Evolutionary conservation across 64 coral and sea anemone species (phyloP), one percentile per base, ranked within the genome.

Genomic region (Anthopleura sola): DNA sequence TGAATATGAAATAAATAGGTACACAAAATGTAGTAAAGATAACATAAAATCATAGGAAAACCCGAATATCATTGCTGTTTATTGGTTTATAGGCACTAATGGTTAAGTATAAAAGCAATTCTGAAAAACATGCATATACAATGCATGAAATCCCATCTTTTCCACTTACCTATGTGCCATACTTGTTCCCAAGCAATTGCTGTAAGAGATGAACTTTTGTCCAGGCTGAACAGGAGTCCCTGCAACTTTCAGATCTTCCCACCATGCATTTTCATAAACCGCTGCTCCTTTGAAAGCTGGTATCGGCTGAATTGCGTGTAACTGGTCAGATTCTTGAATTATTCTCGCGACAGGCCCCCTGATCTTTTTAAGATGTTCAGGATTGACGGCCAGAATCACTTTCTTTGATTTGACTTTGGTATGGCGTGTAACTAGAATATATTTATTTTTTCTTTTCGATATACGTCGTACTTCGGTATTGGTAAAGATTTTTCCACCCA

Each of bases 151-250:
- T n/a, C n/a, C n/a, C n/a, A n/a, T n/a, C n/a, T 44, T 44, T 44
- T 44, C 40, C 40, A 6, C 44, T 91, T 51, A 95, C 93, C 93
- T 91, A 37, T 95, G 86, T 33, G 89, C 89, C 86, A 95, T 66
- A 28, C 89, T 88, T 16, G 28, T 69, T 82, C 93, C 93, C 44
- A 95, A 31, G 36, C 93, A 95, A 31, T 95, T 86, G 50, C 89
- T 88, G 54, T 88, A 85, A 15, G 93, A 95, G 32, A 95, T 88
- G 26, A 91, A 95, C 79, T 88, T 91, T 49, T 95, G 93, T 23
- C 93, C 90, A 32, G 93, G 80, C 51, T 88, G 51, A 9, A 93
- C 40, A 20, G 82, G 55, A n/a, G 76, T 79, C 33, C 78, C 84
- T 14, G 74, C 87, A 17, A 90, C 78, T 13, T 93, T 39, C 11